Evolutionary conservation across 2,113 vertebrate genomes (phyloP).

Genomic region (Piprites chloris): DNA sequence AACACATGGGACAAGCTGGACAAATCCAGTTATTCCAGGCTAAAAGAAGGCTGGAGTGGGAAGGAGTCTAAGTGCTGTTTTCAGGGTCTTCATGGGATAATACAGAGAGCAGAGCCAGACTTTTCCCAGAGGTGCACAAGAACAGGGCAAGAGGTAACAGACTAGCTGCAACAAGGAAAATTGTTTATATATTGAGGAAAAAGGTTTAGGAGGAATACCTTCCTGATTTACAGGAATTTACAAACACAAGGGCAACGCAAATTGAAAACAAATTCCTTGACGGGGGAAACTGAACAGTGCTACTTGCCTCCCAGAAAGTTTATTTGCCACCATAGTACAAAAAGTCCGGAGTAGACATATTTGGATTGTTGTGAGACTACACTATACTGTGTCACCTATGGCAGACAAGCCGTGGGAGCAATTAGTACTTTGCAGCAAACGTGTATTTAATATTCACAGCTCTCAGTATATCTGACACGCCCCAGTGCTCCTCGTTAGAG

Average conservation of each 20-base stretch:
- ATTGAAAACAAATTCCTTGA: neutral
- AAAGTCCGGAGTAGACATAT: neutral
- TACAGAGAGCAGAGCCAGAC: neutral
- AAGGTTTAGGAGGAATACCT: neutral
- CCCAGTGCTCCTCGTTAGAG: neutral
- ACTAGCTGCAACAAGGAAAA: neutral
- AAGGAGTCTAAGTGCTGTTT: neutral
- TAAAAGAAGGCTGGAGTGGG: neutral
- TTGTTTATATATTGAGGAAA: neutral
- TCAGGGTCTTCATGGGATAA: neutral
- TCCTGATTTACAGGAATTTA: neutral
- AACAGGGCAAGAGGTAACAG: fast-evolving
- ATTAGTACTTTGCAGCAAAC: neutral
- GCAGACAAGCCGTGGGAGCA: neutral
- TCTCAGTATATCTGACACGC: neutral
- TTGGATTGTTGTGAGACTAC: neutral
- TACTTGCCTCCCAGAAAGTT: neutral
- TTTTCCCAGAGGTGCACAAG: neutral
- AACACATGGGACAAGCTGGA: neutral
- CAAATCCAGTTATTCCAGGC: neutral
- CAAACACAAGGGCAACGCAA: neutral
- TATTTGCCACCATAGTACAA: neutral
- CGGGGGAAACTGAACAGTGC: neutral
- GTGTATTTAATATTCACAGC: neutral
- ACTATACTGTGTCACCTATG: neutral